Conservation (phyloP, 1,140 invertebrate genomes). For the Spodoptera frugiperda region DNA sequence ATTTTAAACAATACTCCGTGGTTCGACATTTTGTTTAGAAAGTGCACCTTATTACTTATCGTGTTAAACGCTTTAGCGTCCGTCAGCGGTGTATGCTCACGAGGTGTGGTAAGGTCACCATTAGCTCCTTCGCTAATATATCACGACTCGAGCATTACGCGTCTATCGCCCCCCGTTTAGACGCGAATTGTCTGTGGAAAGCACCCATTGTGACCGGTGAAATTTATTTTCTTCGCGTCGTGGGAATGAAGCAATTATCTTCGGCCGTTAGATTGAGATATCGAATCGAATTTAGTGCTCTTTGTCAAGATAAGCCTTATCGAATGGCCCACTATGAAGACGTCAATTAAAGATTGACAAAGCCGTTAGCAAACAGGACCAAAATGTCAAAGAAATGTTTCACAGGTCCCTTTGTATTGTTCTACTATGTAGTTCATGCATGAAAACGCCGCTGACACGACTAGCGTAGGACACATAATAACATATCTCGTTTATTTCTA, state of each 20-base stretch:
- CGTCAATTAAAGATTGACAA: slow-evolving; percentile 34
- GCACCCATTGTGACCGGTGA: slow-evolving; percentile 66
- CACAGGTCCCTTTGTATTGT: too few relatives aligned
- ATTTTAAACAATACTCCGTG: slow-evolving; percentile 64
- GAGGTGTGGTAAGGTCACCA: slow-evolving; percentile 59
- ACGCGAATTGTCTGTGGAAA: slow-evolving; percentile 63
- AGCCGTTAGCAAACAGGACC: slow-evolving; percentile 6
- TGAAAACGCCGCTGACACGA: background rate
- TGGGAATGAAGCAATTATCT: slow-evolving; percentile 70
- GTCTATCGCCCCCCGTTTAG: slow-evolving; percentile 67
- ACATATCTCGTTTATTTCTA: slow-evolving; percentile 52
- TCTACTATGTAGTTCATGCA: background rate
- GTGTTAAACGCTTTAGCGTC: slow-evolving; percentile 30
- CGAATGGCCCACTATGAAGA: slow-evolving; percentile 23
- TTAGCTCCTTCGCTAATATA: slow-evolving; percentile 65
- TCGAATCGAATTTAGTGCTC: slow-evolving; percentile 57
- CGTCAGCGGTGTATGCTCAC: slow-evolving; percentile 39
- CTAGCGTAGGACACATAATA: slow-evolving; percentile 38
- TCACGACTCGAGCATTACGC: slow-evolving; percentile 68
- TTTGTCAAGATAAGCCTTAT: slow-evolving; percentile 50
- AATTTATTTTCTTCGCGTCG: slow-evolving; percentile 67
- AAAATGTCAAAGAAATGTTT: background rate
- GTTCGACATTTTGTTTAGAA: slow-evolving; percentile 61
- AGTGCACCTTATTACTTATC: slow-evolving; percentile 34
- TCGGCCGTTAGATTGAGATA: slow-evolving; percentile 57